A percentile compares a stretch with the other conserved stretches of the same genome.
phyloP scores from a whole-genome alignment of 2,113 vertebrate genomes.

The Dipodomys merriami region DNA sequence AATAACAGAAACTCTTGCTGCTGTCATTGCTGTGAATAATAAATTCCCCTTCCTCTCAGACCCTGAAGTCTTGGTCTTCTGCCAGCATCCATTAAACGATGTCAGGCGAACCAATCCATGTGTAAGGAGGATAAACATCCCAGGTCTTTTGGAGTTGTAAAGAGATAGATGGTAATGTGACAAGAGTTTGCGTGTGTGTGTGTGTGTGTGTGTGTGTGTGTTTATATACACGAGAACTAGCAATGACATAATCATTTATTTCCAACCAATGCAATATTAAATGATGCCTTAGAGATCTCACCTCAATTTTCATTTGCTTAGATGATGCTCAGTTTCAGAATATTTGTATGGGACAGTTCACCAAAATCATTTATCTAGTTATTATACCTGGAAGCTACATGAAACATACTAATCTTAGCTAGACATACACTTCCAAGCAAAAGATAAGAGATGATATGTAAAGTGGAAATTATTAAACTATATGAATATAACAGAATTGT shows the following conservation, averaged over 20 bases:
- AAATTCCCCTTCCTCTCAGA: not conserved
- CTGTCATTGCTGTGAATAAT: not conserved
- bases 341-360: not conserved
- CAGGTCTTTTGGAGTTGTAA: not conserved
- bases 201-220: too few species aligned
- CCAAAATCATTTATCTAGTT: not conserved
- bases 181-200: not conserved
- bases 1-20: not conserved
- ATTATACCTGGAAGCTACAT: not conserved
- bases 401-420: not conserved
- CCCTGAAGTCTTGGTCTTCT: not conserved
- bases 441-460: not conserved
- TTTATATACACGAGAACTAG: not conserved
- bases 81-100: not conserved
- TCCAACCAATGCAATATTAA: not conserved
- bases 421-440: not conserved
- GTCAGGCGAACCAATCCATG: not conserved
- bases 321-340: not conserved
- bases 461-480: constrained; percentile 3
- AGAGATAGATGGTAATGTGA: not conserved
- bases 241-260: not conserved
- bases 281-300: not conserved
- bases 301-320: not conserved
- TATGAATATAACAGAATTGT: not conserved
- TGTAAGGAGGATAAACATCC: not conserved